Conservation (phyloP, 2,888 invertebrate species). For the Acanthosepion esculentum region DNA sequence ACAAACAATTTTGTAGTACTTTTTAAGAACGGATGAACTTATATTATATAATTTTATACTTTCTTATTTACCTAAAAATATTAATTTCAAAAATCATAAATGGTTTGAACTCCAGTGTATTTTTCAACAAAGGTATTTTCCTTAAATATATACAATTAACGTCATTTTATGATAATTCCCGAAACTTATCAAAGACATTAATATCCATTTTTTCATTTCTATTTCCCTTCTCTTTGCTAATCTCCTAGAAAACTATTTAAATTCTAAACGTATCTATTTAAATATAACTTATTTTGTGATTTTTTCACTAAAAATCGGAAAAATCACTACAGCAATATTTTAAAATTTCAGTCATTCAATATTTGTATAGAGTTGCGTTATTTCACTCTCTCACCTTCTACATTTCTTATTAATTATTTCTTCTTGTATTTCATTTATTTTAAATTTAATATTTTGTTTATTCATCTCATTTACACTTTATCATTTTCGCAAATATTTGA, state of each 20-base stretch:
- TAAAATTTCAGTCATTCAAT: neutral
- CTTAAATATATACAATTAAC: neutral
- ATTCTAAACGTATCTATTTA: neutral
- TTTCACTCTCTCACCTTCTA: neutral
- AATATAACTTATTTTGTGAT: too few relatives aligned
- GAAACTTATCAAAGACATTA: neutral
- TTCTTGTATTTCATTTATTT: neutral
- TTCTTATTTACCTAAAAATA: too few relatives aligned
- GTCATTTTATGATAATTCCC: neutral
- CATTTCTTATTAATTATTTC: neutral
- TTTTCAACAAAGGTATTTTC: neutral
- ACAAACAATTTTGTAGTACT: neutral
- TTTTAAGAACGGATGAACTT: too few relatives aligned
- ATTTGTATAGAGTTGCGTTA: too few relatives aligned
- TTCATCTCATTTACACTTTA: neutral
- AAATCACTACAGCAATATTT: neutral
- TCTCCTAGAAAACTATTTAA: neutral
- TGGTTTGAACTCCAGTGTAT: too few relatives aligned
- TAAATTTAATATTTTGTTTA: neutral
- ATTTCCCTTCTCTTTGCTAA: neutral
- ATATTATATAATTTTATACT: too few relatives aligned
- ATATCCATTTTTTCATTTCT: neutral
- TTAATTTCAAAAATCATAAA: too few relatives aligned
- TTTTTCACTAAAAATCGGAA: neutral
- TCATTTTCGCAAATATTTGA: neutral